Base-by-base conservation (phyloP, 2,888 invertebrate species). In the Parascotia fuliginaria region DNA sequence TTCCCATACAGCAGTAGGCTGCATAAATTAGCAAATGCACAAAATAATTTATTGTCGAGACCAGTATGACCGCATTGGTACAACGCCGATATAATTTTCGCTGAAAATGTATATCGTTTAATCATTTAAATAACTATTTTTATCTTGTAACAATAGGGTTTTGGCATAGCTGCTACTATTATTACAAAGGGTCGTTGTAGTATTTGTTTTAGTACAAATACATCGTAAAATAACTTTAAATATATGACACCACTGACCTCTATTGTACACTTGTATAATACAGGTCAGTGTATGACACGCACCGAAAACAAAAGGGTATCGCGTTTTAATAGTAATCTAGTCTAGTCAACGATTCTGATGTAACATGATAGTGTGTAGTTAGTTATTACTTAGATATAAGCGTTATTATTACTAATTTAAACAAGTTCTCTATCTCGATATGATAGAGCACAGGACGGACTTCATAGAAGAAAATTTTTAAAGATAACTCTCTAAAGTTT, bases 1-100 rank as follows among this genome's bases (percentile, higher is more conserved):
- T 57, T 12, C 49, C 34, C 14, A 16, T 27, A 34, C 48, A 54
- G 38, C 57, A 60, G 54, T 50, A 36, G 47, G 38, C 37, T 41
- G 44, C 52, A 57, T 57, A 51, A 60, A 64, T 64, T 64, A 64
- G 31, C 53, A 49, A 54, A 53, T 2, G 43, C 51, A 42, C 42
- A 33, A 54, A 51, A 60, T 60, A 42, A 64, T 57, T 54, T 45
- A 63, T 63, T 56, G 60, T 44, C 22, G 38, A 36, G 38, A 13
- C 49, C 27, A 16, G 36, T 11, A 34, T 11, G 29, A 64, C 65
- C 60, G 38, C 65, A 60, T 12, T 45, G 9, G 36, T 33, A 52
- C 12, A 40, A 32, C 13, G 41, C 37, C 28, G 24, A 31, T 41
- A 12, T 40, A 38, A 48, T 55, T 43, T 48, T 22, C 14, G 11